These are phyloP conservation scores for Sebastes umbrosus DNA, from an alignment of 2,797 vertebrate genomes.

Conservation along the genomic window DNA sequence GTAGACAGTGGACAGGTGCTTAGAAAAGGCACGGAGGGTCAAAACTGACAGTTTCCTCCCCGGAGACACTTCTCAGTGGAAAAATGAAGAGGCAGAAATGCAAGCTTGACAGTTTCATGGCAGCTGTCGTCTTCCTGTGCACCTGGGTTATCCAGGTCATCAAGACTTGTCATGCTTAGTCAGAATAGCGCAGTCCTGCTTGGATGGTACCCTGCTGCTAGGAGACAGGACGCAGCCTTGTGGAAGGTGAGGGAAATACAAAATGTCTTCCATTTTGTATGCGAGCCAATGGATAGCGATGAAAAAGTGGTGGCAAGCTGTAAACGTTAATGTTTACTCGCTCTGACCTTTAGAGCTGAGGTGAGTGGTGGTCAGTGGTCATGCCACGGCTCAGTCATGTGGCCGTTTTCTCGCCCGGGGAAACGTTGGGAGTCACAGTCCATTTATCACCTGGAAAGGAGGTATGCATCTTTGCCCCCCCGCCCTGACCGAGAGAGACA, in stretches of 20 bases:
- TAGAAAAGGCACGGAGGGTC: slow-evolving; percentile 50
- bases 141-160: slow-evolving; percentile 64
- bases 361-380: slow-evolving; percentile 45
- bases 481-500: slow-evolving; percentile 27
- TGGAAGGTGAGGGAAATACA: slow-evolving; percentile 15
- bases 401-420: slow-evolving; percentile 33
- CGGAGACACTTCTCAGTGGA: slow-evolving; percentile 40
- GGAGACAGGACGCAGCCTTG: slow-evolving; percentile 18
- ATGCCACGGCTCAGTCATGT: slow-evolving; percentile 24
- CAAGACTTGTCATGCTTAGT: slow-evolving; percentile 45
- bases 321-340: slow-evolving; percentile 34
- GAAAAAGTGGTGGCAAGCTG: slow-evolving; percentile 30
- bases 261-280: slow-evolving; percentile 15
- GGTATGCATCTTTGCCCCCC: slow-evolving; percentile 31
- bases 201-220: slow-evolving; percentile 11
- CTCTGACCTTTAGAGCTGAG: slow-evolving; percentile 51
- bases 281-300: background rate
- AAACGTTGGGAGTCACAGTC: slow-evolving; percentile 37
- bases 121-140: slow-evolving; percentile 61
- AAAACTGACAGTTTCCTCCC: slow-evolving; percentile 56
- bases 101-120: slow-evolving; percentile 60
- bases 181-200: slow-evolving; percentile 27
- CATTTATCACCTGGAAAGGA: slow-evolving; percentile 63
- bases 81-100: slow-evolving; percentile 58
- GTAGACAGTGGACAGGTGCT: slow-evolving; percentile 68